phyloP scores from a whole-genome alignment of 1,140 invertebrate species.

The Oreohelix idahoensis region DNA sequence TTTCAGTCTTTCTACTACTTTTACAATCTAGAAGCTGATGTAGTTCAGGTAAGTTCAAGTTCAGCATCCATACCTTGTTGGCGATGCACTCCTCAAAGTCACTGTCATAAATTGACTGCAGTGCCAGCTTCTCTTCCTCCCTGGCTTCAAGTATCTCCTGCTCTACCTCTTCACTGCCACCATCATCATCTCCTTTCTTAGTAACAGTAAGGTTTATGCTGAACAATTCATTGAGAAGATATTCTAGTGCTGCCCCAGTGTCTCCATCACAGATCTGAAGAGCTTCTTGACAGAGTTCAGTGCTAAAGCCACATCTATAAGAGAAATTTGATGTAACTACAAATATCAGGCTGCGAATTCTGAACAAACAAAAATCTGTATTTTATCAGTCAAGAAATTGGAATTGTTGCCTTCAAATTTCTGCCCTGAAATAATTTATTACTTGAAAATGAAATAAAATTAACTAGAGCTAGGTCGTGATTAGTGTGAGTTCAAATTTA shows the following conservation, averaged over 20 bases:
- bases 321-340: background rate
- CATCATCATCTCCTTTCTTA: conserved; percentile 11
- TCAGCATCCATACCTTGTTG: conserved; percentile 62
- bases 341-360: too few species aligned
- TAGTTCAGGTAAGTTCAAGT: conserved; percentile 56
- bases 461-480: too few species aligned
- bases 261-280: conserved; percentile 64
- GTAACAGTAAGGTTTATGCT: conserved; percentile 33
- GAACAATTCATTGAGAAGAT: conserved; percentile 61
- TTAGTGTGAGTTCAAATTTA: too few species aligned
- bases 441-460: too few species aligned
- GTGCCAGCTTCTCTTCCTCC: conserved; percentile 66
- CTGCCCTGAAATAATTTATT: too few species aligned
- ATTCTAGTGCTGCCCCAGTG: conserved; percentile 62
- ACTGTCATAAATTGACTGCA: conserved; percentile 66
- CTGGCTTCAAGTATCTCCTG: conserved; percentile 59
- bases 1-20: conserved; percentile 19
- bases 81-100: conserved; percentile 63
- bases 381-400: too few species aligned
- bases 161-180: conserved; percentile 8
- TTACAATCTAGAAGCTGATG: conserved; percentile 44
- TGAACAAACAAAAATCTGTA: too few species aligned
- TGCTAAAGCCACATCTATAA: conserved; percentile 68
- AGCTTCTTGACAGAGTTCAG: conserved; percentile 60
- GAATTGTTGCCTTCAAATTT: too few species aligned